These are phyloP conservation scores for Drosophila anomalipes DNA, from an alignment of 2,888 invertebrate genomes.

Conservation along the genomic window DNA sequence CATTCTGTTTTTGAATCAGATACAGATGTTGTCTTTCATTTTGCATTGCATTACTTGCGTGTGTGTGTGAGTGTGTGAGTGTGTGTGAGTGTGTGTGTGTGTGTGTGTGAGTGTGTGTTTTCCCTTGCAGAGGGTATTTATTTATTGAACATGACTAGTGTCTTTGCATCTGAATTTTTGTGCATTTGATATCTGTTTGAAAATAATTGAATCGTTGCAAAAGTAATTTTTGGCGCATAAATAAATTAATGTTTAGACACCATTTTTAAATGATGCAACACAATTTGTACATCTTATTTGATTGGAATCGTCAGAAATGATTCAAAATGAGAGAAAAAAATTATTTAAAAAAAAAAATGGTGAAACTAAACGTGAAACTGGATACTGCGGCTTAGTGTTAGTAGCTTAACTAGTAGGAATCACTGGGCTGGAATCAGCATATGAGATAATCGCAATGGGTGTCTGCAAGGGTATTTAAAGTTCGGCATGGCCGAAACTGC, in stretches of 20 bases:
- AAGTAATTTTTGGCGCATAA: background rate
- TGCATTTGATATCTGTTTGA: background rate
- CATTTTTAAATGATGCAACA: background rate
- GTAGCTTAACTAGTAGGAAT: background rate
- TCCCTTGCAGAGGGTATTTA: slow-evolving; percentile 10
- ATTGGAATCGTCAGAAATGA: background rate
- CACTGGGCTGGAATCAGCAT: background rate
- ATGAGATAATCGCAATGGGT: background rate
- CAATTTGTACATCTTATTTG: background rate
- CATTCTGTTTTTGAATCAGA: slow-evolving; percentile 10
- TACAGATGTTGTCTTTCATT: slow-evolving; percentile 14
- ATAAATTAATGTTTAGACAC: background rate
- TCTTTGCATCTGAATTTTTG: background rate
- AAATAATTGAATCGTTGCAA: background rate
- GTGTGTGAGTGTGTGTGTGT: background rate
- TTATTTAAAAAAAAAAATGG: background rate
- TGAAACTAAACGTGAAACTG: background rate
- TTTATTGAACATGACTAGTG: background rate
- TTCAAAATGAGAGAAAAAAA: background rate
- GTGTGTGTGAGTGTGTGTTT: background rate
- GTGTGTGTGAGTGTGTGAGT: background rate
- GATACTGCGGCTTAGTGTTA: background rate
- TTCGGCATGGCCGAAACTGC: slow-evolving; percentile 12
- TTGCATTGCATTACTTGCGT: slow-evolving; percentile 7
- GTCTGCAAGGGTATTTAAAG: slow-evolving; percentile 20